Percentiles rank a stretch among this genome's conserved stretches.
Conservation (phyloP, 2,888 invertebrate species). For the Argynnis bischoffii region DNA sequence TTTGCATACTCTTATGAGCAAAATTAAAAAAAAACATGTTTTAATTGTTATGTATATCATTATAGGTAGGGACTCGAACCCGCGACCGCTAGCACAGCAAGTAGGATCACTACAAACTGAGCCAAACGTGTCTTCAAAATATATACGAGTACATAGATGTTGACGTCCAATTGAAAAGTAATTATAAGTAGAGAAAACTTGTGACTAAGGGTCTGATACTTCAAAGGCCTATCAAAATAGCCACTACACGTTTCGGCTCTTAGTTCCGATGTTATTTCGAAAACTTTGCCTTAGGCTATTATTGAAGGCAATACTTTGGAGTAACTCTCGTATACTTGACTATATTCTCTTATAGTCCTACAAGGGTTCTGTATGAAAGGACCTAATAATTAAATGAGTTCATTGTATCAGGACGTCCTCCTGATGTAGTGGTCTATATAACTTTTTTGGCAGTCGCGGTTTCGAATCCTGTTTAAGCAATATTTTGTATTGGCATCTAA, state of each 20-base stretch:
- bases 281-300: slow-evolving; percentile 24
- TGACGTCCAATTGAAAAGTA: slow-evolving; percentile 15
- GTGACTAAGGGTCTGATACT: slow-evolving; percentile 16
- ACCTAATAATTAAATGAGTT: no score
- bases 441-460: no score
- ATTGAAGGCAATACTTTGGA: slow-evolving; percentile 5
- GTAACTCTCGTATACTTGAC: neutral
- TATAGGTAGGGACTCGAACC: no score
- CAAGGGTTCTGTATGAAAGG: neutral
- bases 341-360: slow-evolving; percentile 9
- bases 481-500: no score
- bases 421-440: no score
- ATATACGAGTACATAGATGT: neutral
- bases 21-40: no score
- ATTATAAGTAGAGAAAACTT: slow-evolving; percentile 19
- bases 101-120: no score
- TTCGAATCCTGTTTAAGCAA: no score
- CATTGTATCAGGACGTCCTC: no score
- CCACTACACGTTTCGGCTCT: slow-evolving; percentile 49
- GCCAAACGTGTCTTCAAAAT: neutral
- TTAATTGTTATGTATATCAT: no score
- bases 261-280: slow-evolving; percentile 39
- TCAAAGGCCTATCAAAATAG: slow-evolving; percentile 39
- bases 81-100: no score
- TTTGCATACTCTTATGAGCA: no score